Evolutionary conservation across 2,113 vertebrate genomes (phyloP).

Genomic region (Corythoichthys haematopterus): DNA sequence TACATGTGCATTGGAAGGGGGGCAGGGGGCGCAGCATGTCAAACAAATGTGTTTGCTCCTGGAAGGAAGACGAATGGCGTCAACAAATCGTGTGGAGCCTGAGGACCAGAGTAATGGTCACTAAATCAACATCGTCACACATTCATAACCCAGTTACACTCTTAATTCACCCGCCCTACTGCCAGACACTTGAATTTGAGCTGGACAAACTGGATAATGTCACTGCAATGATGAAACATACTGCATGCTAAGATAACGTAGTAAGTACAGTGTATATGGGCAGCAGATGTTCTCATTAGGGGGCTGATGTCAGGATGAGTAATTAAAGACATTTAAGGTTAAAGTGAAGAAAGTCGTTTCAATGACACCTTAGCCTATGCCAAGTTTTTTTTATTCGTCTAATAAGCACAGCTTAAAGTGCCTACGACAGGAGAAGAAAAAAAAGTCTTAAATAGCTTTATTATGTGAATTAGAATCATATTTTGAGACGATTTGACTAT

Average conservation of each 20-base stretch:
- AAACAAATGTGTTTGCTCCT: slow-evolving; percentile 31
- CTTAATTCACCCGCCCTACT: slow-evolving; percentile 29
- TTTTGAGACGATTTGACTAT: no score
- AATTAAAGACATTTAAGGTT: not conserved
- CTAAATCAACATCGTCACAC: slow-evolving; percentile 60
- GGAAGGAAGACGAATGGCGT: slow-evolving; percentile 53
- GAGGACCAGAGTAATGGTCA: slow-evolving; percentile 42
- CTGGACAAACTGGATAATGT: slow-evolving; percentile 9
- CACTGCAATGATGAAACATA: not conserved
- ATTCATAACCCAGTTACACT: slow-evolving; percentile 51
- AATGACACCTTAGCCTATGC: not conserved
- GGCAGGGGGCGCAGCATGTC: slow-evolving; percentile 24
- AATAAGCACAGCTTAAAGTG: no score
- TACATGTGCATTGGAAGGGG: not conserved
- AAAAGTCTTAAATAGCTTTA: no score
- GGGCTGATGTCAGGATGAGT: not conserved
- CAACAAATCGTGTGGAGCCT: slow-evolving; percentile 58
- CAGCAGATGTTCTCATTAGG: slow-evolving; percentile 3
- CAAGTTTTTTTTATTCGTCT: no score
- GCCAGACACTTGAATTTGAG: slow-evolving; percentile 15
- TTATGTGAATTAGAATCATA: no score
- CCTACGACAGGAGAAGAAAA: no score
- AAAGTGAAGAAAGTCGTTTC: slow-evolving; percentile 2
- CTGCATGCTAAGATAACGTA: not conserved
- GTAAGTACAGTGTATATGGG: not conserved